Percentiles rank a stretch among this genome's conserved stretches.
These are phyloP conservation scores for Anoncus sp. DNA, from an alignment of 2,888 invertebrate genomes.

Conservation along the genomic window DNA sequence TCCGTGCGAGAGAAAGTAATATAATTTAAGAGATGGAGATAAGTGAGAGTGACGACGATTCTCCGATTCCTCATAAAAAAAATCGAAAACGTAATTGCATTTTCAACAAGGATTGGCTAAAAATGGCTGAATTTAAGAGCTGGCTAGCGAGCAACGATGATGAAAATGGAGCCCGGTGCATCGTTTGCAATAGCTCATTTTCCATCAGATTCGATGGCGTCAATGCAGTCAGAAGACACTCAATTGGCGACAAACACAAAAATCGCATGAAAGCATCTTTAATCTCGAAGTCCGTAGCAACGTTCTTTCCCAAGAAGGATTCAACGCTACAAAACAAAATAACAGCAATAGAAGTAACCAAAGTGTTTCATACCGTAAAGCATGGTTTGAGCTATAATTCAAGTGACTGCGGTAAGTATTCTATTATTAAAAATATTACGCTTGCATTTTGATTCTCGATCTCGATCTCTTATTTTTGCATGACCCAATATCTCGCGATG, in stretches of 20 bases:
- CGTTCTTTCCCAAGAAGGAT: constrained; percentile 11
- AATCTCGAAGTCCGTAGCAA: constrained; percentile 4
- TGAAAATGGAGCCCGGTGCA: constrained; percentile 2
- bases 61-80: constrained; percentile 4
- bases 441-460: not conserved
- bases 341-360: constrained; percentile 19
- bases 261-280: constrained; percentile 11
- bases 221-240: constrained; percentile 6
- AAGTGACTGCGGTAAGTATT: constrained; percentile 26
- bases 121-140: not conserved
- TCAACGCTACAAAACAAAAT: constrained; percentile 13
- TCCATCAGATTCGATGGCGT: not conserved
- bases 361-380: constrained; percentile 17
- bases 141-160: constrained; percentile 9
- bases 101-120: too few species aligned
- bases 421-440: not conserved
- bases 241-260: constrained; percentile 8
- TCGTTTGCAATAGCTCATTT: constrained; percentile 1
- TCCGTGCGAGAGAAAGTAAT: constrained; percentile 6
- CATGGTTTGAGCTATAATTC: constrained; percentile 31
- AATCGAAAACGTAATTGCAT: constrained; percentile 8
- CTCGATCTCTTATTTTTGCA: constrained; percentile 3
- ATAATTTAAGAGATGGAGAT: constrained; percentile 9
- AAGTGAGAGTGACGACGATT: constrained; percentile 9
- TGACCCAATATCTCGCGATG: constrained; percentile 5